Evolutionary conservation across 2,113 vertebrate genomes (phyloP).

Genomic region (Antennarius striatus): DNA sequence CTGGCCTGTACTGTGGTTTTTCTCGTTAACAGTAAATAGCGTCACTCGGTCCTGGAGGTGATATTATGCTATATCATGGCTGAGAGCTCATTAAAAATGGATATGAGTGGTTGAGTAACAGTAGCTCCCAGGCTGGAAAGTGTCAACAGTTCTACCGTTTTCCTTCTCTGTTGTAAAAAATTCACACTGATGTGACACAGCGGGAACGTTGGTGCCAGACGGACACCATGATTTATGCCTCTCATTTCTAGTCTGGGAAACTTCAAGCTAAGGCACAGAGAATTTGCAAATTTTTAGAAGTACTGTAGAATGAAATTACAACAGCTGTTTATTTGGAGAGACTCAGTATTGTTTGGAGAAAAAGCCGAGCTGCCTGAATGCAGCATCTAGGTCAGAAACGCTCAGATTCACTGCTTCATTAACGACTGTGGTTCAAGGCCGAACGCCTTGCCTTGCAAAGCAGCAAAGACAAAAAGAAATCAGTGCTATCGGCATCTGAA

Average conservation of each 20-base stretch:
- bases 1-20: constrained; percentile 80
- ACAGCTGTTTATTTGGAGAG: constrained; percentile 38
- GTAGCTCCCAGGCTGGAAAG: constrained; percentile 73
- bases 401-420: constrained; percentile 30
- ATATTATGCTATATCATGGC: constrained; percentile 85
- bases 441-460: constrained; percentile 15
- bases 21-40: constrained; percentile 84
- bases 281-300: constrained; percentile 63
- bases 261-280: constrained; percentile 68
- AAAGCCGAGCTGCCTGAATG: constrained; percentile 24
- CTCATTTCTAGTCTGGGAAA: constrained; percentile 73
- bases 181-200: constrained; percentile 76
- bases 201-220: constrained; percentile 64
- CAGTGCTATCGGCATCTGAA: constrained; percentile 23
- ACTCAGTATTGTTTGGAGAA: constrained; percentile 28
- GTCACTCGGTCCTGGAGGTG: constrained; percentile 79
- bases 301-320: constrained; percentile 42
- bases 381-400: constrained; percentile 37
- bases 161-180: constrained; percentile 73
- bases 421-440: constrained; percentile 15
- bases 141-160: constrained; percentile 64
- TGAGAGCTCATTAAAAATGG: constrained; percentile 79
- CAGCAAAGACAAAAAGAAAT: constrained; percentile 20
- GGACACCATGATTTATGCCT: constrained; percentile 66
- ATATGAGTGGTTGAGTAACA: constrained; percentile 75